Conservation (phyloP, 2,113 vertebrate genomes). For the Thinocorus orbignyianus region DNA sequence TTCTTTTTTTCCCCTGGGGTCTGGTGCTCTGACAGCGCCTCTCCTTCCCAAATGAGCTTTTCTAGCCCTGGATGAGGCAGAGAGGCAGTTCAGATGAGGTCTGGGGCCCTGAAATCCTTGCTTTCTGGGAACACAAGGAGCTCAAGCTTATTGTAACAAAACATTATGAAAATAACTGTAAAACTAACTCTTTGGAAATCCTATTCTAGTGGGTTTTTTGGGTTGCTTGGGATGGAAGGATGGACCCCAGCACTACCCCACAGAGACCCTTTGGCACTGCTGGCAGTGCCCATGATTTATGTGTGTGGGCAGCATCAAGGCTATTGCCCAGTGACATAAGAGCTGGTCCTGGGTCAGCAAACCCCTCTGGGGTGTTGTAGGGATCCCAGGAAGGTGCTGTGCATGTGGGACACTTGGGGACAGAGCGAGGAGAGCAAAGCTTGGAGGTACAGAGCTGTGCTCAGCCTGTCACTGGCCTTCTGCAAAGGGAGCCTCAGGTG, state of each 20-base stretch:
- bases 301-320: background rate
- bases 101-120: background rate
- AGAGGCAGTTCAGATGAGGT: background rate
- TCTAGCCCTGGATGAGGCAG: background rate
- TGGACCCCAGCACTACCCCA: background rate
- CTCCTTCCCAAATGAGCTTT: background rate
- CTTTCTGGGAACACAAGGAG: background rate
- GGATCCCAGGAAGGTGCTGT: background rate
- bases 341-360: background rate
- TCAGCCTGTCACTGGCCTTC: accelerated
- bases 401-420: accelerated
- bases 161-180: background rate
- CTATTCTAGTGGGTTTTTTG: background rate
- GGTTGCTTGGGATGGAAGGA: background rate
- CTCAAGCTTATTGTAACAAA: background rate
- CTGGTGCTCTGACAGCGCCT: background rate
- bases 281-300: background rate
- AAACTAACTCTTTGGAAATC: background rate
- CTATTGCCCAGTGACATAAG: accelerated
- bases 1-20: background rate
- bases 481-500: background rate
- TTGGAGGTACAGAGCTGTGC: background rate
- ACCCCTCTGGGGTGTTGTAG: background rate
- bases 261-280: background rate
- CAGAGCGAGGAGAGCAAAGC: background rate